These are phyloP conservation scores for Gymnothorax reevesii DNA, from an alignment of 2,797 vertebrate species.

Conservation along the genomic window DNA sequence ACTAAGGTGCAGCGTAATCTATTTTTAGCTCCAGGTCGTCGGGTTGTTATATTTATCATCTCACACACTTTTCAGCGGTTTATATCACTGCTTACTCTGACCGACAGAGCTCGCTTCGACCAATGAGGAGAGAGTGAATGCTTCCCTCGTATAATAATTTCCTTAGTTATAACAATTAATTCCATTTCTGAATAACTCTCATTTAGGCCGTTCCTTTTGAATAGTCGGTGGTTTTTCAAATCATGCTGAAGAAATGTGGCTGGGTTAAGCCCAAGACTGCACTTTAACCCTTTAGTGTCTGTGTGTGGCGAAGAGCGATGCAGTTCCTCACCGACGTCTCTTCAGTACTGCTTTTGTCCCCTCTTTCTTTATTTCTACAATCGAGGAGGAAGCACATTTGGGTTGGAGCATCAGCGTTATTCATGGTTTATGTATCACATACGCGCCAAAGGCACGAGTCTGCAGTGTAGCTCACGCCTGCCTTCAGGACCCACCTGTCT, in stretches of 20 bases:
- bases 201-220: not conserved
- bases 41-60: too few relatives aligned
- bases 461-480: not conserved
- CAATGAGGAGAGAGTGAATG: too few relatives aligned
- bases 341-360: not conserved
- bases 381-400: not conserved
- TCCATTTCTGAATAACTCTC: not conserved
- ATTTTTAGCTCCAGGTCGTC: too few relatives aligned
- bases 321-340: not conserved
- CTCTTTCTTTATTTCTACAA: not conserved
- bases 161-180: not conserved
- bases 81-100: too few relatives aligned
- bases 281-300: not conserved
- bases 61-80: too few relatives aligned
- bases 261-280: not conserved
- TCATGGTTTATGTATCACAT: not conserved
- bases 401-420: not conserved
- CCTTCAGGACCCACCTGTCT: slow-evolving; percentile 30
- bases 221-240: not conserved
- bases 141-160: not conserved
- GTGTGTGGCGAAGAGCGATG: not conserved
- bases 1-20: too few relatives aligned
- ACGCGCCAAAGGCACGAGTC: not conserved
- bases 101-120: too few relatives aligned
- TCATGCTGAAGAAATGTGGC: not conserved